These are phyloP conservation scores for Ailuropoda melanoleuca DNA, from an alignment of 2,113 vertebrate species.

Conservation along the genomic window DNA sequence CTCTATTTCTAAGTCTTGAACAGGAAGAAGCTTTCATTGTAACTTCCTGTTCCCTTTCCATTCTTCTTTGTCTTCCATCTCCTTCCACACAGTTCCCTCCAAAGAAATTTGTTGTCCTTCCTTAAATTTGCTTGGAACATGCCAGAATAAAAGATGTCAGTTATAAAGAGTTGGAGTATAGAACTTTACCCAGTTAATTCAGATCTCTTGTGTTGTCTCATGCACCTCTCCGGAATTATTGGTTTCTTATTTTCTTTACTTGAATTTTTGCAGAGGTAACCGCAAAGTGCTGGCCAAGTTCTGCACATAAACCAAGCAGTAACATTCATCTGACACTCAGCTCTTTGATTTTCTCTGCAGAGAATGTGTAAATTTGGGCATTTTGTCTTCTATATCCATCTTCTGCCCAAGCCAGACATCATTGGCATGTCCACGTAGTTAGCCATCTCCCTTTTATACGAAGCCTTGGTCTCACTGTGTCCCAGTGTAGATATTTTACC, in stretches of 20 bases:
- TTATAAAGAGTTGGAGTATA: not conserved
- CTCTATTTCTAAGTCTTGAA: not conserved
- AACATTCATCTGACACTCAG: constrained; percentile 51
- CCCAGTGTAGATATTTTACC: not conserved
- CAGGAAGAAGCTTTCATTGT: not conserved
- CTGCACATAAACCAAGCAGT: not conserved
- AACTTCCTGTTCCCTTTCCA: not conserved
- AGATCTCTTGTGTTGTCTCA: not conserved
- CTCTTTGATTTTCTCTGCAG: constrained; percentile 23
- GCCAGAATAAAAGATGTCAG: not conserved
- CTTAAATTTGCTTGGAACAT: not conserved
- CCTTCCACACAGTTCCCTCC: not conserved
- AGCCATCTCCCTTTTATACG: not conserved
- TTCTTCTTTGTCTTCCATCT: not conserved
- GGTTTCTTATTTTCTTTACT: constrained; percentile 29
- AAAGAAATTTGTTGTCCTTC: not conserved
- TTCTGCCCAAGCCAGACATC: not conserved
- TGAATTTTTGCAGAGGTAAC: constrained; percentile 42
- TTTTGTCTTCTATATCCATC: constrained; percentile 46
- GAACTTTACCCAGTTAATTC: not conserved
- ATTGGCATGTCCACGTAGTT: not conserved
- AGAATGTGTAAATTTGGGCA: not conserved
- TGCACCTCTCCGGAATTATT: not conserved
- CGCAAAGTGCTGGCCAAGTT: constrained; percentile 63
- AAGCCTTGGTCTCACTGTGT: not conserved